Conservation (phyloP, 2,888 invertebrate genomes). For the Agrochola litura region DNA sequence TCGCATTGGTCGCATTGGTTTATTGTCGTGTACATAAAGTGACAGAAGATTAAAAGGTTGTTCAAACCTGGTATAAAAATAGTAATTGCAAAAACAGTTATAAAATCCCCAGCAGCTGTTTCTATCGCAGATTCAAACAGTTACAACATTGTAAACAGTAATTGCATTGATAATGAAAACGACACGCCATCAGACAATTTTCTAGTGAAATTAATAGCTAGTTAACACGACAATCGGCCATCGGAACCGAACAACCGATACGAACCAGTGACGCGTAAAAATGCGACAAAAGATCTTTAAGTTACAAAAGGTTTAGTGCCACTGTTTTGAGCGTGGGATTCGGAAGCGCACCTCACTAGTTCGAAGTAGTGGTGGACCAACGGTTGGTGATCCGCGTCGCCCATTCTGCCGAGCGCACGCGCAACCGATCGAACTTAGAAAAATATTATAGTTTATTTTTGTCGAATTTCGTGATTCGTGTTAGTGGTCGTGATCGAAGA, state of each 20-base stretch:
- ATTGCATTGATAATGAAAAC: slow-evolving; percentile 49
- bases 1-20: too few species aligned
- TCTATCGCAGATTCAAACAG: slow-evolving; percentile 8
- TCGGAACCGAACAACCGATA: slow-evolving; percentile 50
- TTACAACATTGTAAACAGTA: slow-evolving; percentile 35
- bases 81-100: slow-evolving; percentile 1
- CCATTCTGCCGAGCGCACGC: slow-evolving; percentile 79
- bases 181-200: slow-evolving; percentile 51
- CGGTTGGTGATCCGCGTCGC: slow-evolving; percentile 80
- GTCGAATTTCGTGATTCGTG: slow-evolving; percentile 58
- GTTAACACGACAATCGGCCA: slow-evolving; percentile 58
- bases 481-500: slow-evolving; percentile 63
- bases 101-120: slow-evolving; percentile 17
- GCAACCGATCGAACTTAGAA: slow-evolving; percentile 67
- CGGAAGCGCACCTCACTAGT: slow-evolving; percentile 73
- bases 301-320: slow-evolving; percentile 73
- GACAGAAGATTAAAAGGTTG: too few species aligned
- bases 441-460: slow-evolving; percentile 42
- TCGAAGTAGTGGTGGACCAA: slow-evolving; percentile 75
- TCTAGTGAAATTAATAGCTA: slow-evolving; percentile 63
- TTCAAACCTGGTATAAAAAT: neutral
- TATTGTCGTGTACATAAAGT: too few species aligned
- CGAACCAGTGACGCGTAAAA: slow-evolving; percentile 72
- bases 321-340: slow-evolving; percentile 76
- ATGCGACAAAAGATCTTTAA: slow-evolving; percentile 72